Evolutionary conservation across 2,113 vertebrate species (phyloP), one percentile per base, ranked within the genome.

Genomic region (Pteruthius melanotis): DNA sequence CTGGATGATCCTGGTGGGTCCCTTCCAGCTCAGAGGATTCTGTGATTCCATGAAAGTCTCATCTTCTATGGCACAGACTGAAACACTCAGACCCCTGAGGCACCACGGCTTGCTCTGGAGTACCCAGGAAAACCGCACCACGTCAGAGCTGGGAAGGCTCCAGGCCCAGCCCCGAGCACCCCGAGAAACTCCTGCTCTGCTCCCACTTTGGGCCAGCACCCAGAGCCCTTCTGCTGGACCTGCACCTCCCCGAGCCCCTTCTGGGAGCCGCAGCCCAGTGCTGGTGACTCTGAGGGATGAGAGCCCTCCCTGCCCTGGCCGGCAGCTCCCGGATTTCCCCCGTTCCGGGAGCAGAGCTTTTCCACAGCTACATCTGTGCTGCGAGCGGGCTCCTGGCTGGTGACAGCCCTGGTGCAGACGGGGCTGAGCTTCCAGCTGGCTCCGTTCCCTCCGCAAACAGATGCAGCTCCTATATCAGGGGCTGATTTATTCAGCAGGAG

Each of bases 401-500:
- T 77, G 95, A 57, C 87, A 94, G 95, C 82, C 90, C 83, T 6
- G 69, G 21, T 90, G 92, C 80, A 83, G 89, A 90, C 39, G 4
- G 81, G 83, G 53, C 91, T 72, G 37, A 83, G 95, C 82, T 93
- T 90, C 93, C 94, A 96, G 94, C 93, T 95, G 94, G 95, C 95
- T 93, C 82, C 11, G 0, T 92, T 95, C 95, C 95, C 90, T 90
- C 82, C 1, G 0, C 94, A 71, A 91, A 90, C 96, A 96, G 93
- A 97, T 96, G 93, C 94, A 93, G 93, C n/a, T 95, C 96, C 95
- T 86, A 39, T 53, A 89, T 12, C 93, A 95, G 94, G 94, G 91
- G 15, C 91, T 95, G 89, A 95, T 96, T 94, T 94, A 96, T 95
- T 96, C 95, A 95, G 83, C 84, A 68, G 93, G 93, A 95, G 93